A percentile compares a stretch with the other conserved stretches of the same genome.
phyloP scores from a whole-genome alignment of 1,140 invertebrate genomes.

The Sycobia sp. region DNA sequence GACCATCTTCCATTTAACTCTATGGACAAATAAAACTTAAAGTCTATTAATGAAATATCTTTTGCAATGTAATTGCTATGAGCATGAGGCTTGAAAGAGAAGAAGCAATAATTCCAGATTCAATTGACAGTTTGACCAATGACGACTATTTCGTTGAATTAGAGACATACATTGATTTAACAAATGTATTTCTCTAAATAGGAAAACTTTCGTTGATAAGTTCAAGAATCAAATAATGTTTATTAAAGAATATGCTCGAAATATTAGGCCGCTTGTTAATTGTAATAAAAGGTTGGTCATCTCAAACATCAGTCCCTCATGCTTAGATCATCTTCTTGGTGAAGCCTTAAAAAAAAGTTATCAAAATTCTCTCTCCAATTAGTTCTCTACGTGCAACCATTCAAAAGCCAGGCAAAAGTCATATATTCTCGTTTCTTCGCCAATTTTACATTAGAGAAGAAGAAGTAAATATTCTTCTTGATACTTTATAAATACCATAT shows the following conservation, averaged over 20 bases:
- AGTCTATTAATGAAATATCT: too few species aligned
- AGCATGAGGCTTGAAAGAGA: too few species aligned
- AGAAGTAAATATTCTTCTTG: neutral
- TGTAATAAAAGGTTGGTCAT: constrained; percentile 1
- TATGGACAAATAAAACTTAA: too few species aligned
- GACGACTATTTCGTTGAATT: too few species aligned
- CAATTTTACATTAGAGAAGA: constrained; percentile 9
- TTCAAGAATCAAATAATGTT: neutral
- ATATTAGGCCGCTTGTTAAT: neutral
- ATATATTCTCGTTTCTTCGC: neutral
- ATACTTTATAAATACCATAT: neutral
- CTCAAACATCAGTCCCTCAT: neutral
- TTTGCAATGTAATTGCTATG: too few species aligned
- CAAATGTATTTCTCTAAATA: neutral
- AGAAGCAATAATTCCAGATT: neutral
- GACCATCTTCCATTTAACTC: too few species aligned
- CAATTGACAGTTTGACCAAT: neutral
- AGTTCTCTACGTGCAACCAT: neutral
- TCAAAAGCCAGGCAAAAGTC: neutral
- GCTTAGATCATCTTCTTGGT: neutral
- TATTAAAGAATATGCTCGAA: neutral
- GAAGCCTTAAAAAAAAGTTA: neutral
- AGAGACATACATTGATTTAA: neutral
- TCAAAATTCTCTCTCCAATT: neutral
- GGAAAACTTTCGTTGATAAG: neutral